Evolutionary conservation across 2,888 invertebrate species (phyloP), one percentile per base, ranked within the genome.

Genomic region (Philereme transversata): DNA sequence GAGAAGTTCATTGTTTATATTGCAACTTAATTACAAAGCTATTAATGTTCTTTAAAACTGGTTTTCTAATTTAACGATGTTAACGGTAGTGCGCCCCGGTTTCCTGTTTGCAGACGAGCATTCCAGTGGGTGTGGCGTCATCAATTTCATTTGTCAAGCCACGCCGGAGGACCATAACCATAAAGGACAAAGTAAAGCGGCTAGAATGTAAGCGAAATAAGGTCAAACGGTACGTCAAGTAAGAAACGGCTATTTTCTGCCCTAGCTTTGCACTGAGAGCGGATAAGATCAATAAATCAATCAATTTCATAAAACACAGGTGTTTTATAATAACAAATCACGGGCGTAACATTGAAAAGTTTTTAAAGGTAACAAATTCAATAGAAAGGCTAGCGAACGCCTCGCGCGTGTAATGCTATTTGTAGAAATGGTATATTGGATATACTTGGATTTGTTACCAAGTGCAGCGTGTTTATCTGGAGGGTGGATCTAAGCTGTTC

Each of bases 1-100:
- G n/a, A n/a, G n/a, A n/a, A n/a, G n/a, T n/a, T n/a, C n/a, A n/a
- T n/a, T n/a, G 22, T 22, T 22, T 22, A 22, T 22, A 43, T 11
- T 51, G 60, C 56, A 51, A 56, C 55, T 22, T 22, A 22, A 3
- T 22, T 22, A 22, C 22, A 45, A 47, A 46, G 41, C 43, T 4
- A 71, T 72, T 71, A 74, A 73, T 66, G 68, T 72, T 69, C 68
- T 76, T 70, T 68, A 53, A 74, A 82, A 81, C 84, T 73, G 71
- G 82, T 86, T 84, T 83, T 84, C 83, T 87, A 88, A 88, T 87
- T 84, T 83, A 78, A 83, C 75, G 77, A 77, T 78, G 80, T 69
- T 89, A 90, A 88, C 90, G 87, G 90, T 87, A 87, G 81, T 79
- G 80, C 82, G 88, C 78, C 75, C 83, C 76, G 81, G 81, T 88